phyloP scores from a whole-genome alignment of 2,797 vertebrate species.

The Anguilla pacifica region DNA sequence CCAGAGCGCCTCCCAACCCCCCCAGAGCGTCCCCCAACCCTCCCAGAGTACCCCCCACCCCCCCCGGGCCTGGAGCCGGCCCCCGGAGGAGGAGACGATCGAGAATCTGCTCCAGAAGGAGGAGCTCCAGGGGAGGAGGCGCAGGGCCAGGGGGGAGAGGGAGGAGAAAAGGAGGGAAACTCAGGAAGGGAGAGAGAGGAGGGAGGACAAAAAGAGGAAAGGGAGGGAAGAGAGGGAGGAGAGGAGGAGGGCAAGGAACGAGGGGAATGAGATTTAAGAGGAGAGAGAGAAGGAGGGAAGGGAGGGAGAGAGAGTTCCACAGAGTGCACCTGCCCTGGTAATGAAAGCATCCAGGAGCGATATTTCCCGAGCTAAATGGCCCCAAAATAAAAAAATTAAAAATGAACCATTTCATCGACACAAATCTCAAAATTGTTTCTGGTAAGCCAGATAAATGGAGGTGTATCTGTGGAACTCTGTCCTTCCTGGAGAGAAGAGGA shows the following conservation, averaged over 20 bases:
- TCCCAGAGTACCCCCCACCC: background rate
- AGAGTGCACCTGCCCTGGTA: too few relatives aligned
- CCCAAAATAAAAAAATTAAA: background rate
- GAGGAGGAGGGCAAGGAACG: background rate
- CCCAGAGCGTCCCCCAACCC: slow-evolving; percentile 1
- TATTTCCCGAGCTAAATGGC: background rate
- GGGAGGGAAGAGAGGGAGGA: background rate
- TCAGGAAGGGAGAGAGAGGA: background rate
- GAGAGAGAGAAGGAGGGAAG: background rate
- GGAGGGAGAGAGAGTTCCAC: background rate
- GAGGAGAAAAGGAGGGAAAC: background rate
- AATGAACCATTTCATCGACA: background rate
- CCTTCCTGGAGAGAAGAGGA: background rate
- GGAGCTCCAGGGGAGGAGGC: slow-evolving; percentile 18
- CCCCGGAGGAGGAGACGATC: slow-evolving; percentile 44
- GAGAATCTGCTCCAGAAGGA: background rate
- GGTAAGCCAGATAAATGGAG: background rate
- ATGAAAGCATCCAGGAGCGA: too few relatives aligned
- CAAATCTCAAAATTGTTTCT: background rate
- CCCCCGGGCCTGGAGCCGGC: slow-evolving; percentile 39
- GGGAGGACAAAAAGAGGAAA: too few relatives aligned
- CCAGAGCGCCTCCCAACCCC: background rate
- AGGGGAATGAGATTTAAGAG: background rate
- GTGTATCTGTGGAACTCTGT: too few relatives aligned
- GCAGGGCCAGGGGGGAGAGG: background rate